Conservation (phyloP, 2,113 vertebrate species). For the Phylloscopus trochiloides region DNA sequence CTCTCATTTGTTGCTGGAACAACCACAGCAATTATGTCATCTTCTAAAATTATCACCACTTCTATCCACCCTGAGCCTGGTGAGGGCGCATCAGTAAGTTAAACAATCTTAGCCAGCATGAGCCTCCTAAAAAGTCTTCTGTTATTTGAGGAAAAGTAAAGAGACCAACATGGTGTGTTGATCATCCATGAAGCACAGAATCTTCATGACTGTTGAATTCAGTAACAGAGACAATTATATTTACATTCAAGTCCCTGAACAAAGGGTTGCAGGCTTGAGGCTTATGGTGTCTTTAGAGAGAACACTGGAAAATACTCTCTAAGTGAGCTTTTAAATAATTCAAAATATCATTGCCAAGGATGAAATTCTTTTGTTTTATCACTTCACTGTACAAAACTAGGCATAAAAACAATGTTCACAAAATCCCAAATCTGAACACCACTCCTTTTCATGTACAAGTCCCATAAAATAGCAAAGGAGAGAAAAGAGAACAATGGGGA, state of each 20-base stretch:
- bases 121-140: not conserved
- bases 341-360: not conserved
- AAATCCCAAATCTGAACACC: not conserved
- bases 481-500: not conserved
- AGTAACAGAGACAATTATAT: not conserved
- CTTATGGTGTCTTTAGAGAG: not conserved
- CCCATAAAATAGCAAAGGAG: not conserved
- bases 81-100: not conserved
- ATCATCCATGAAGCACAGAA: not conserved
- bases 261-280: not conserved
- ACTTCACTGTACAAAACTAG: not conserved
- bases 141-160: not conserved
- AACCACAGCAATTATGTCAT: not conserved
- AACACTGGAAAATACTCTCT: not conserved
- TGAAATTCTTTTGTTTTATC: not conserved
- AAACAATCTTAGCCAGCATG: not conserved
- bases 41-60: not conserved
- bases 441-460: not conserved
- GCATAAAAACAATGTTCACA: fast-evolving
- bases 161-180: not conserved
- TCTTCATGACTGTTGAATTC: not conserved
- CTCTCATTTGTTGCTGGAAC: not conserved
- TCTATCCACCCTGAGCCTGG: not conserved
- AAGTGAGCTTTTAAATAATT: not conserved
- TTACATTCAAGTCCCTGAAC: not conserved